Percentiles rank a stretch among this genome's conserved stretches.
These are phyloP conservation scores for Crenichthys baileyi DNA, from an alignment of 2,797 vertebrate genomes.

Conservation along the genomic window DNA sequence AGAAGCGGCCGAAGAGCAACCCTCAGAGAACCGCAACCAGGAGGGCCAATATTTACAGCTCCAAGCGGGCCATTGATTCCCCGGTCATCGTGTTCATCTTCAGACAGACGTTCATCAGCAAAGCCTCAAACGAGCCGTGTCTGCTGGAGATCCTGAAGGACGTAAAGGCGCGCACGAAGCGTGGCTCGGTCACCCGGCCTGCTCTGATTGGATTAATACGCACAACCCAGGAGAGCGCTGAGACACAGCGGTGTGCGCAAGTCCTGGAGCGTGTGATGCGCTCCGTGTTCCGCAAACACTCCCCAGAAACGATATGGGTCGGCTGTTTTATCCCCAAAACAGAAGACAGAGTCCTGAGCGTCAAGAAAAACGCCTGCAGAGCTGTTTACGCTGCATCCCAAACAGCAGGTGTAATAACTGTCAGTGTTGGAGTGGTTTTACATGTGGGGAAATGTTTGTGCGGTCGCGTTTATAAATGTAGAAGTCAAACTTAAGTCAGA, in stretches of 20 bases:
- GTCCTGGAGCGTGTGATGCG: constrained; percentile 72
- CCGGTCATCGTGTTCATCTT: constrained; percentile 79
- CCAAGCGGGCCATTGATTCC: constrained; percentile 67
- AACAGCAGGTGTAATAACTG: constrained; percentile 69
- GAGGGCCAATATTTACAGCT: constrained; percentile 42
- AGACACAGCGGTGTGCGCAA: constrained; percentile 54
- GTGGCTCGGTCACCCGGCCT: constrained; percentile 43
- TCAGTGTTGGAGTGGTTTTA: too few species aligned
- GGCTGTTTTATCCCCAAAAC: constrained; percentile 73
- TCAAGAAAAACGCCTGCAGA: constrained; percentile 76
- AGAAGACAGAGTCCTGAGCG: constrained; percentile 51
- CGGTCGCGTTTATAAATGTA: too few species aligned
- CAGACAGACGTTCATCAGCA: constrained; percentile 68
- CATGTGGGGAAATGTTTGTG: too few species aligned
- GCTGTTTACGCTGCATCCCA: constrained; percentile 66
- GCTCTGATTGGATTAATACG: constrained; percentile 80
- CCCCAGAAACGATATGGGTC: constrained; percentile 76
- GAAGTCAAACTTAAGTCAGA: too few species aligned
- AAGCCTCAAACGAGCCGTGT: constrained; percentile 36
- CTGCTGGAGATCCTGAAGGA: constrained; percentile 82
- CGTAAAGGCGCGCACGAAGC: constrained; percentile 72
- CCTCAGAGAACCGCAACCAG: constrained; percentile 34
- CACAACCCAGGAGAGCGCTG: constrained; percentile 50
- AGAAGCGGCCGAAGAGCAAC: not conserved
- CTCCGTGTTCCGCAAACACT: constrained; percentile 74